Base-by-base conservation (phyloP, 2,888 invertebrate genomes). In the Pegoplata infirma region DNA sequence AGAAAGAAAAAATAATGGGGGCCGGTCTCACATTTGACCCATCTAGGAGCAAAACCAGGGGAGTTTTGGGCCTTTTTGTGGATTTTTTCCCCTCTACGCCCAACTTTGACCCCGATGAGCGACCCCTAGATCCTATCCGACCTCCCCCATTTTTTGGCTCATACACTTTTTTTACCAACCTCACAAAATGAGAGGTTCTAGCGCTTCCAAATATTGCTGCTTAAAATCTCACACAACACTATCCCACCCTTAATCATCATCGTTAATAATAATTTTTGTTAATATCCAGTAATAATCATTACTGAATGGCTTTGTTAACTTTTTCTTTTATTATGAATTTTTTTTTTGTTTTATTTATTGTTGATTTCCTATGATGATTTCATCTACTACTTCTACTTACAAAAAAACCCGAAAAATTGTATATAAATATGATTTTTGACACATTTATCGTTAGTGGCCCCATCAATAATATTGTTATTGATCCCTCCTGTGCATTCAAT, bases 361-460 rank as follows among this genome's bases (percentile, higher is more conserved):
- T 63, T 32, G 55, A 63, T 53, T 61, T 44, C 23, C 21, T 72
- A 63, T 55, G 47, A 63, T 47, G 44, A 46, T 55, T 49, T 63
- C 40, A 53, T 51, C 36, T 21, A 32, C 5, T 7, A n/a, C 7
- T 2, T 14, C 7, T 5, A 53, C 14, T 64, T 40, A 28, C 19
- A 28, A 44, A 6, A 58, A 12, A 40, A 46, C 2, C 25, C 12
- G 10, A 25, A 23, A 21, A 56, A 47, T 25, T 14, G 16, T 23
- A 47, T 28, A 69, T 53, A 66, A 64, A 56, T 71, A 66, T 71
- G 47, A 55, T 71, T 66, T 71, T 66, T 71, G 71, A 71, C 71
- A 71, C 49, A 53, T 71, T 66, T 71, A 76, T 71, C 71, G 46
- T 69, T 76, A 71, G 58, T 59, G 71, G 59, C 17, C n/a, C n/a